Percentiles rank a stretch among this genome's conserved stretches.
Evolutionary conservation across 37 sponge, comb jelly and placozoan species (phyloP).

Genomic region (Oopsacas minuta): DNA sequence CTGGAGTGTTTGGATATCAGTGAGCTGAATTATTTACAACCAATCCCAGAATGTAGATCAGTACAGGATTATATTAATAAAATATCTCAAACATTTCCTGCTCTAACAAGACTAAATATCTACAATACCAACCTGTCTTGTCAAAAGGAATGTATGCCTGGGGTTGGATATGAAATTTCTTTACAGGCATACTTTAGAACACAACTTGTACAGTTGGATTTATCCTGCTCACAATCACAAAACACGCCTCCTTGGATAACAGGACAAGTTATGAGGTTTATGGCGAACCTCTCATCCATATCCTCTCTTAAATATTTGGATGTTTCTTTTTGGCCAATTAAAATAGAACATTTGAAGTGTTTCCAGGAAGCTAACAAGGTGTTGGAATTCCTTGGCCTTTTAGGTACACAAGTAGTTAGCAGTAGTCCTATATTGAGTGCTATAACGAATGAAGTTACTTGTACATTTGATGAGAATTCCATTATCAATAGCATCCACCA

Average conservation of each 20-base stretch:
- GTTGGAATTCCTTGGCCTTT: neutral
- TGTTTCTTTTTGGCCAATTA: constrained; percentile 10
- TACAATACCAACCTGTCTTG: neutral
- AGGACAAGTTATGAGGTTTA: neutral
- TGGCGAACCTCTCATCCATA: neutral
- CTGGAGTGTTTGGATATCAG: neutral
- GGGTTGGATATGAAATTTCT: neutral
- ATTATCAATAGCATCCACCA: neutral
- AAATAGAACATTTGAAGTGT: neutral
- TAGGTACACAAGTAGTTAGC: neutral
- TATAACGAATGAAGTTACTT: neutral
- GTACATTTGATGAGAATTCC: neutral
- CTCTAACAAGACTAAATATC: neutral
- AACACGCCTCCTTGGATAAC: neutral
- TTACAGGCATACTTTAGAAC: neutral
- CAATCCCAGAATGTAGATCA: neutral
- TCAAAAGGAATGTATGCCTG: neutral
- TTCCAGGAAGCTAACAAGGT: neutral
- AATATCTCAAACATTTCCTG: neutral
- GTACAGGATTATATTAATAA: neutral
- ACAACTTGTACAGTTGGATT: neutral
- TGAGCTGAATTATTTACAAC: neutral
- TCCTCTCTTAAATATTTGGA: neutral
- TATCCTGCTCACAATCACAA: neutral
- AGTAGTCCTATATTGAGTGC: neutral